phyloP scores from a whole-genome alignment of 2,113 vertebrate genomes.

The Pterophyllum scalare region DNA sequence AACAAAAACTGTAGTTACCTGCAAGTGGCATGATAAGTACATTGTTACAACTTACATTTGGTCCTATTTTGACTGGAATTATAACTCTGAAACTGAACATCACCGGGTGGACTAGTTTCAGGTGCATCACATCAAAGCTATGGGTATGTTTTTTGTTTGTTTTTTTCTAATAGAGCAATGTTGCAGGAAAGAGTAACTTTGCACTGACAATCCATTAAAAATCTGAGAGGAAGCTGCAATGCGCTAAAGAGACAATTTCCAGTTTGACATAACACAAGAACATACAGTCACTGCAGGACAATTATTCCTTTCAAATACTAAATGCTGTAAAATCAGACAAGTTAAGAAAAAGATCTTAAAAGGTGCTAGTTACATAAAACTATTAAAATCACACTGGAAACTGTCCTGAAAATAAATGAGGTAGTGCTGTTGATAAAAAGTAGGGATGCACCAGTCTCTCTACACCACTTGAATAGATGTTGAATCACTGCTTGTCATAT shows the following conservation, averaged over 20 bases:
- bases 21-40: background rate
- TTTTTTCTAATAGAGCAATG: background rate
- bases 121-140: slow-evolving; percentile 14
- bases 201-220: slow-evolving; percentile 2
- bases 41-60: background rate
- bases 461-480: slow-evolving; percentile 9
- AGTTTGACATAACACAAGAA: slow-evolving; percentile 40
- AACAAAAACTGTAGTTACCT: background rate
- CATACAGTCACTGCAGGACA: slow-evolving; percentile 50
- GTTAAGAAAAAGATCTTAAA: slow-evolving; percentile 57
- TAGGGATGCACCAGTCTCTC: slow-evolving; percentile 61
- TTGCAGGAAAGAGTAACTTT: background rate
- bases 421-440: slow-evolving; percentile 80
- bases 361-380: slow-evolving; percentile 59
- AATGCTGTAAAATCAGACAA: slow-evolving; percentile 55
- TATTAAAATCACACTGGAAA: slow-evolving; percentile 63
- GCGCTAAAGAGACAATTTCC: slow-evolving; percentile 27
- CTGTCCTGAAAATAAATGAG: slow-evolving; percentile 78
- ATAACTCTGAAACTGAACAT: background rate
- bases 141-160: background rate
- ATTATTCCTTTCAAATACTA: slow-evolving; percentile 52
- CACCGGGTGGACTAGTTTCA: background rate
- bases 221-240: slow-evolving; percentile 45
- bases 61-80: background rate
- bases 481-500: background rate